Evolutionary conservation across 2,888 invertebrate species (phyloP).

Genomic region (Sphinx pinastri): DNA sequence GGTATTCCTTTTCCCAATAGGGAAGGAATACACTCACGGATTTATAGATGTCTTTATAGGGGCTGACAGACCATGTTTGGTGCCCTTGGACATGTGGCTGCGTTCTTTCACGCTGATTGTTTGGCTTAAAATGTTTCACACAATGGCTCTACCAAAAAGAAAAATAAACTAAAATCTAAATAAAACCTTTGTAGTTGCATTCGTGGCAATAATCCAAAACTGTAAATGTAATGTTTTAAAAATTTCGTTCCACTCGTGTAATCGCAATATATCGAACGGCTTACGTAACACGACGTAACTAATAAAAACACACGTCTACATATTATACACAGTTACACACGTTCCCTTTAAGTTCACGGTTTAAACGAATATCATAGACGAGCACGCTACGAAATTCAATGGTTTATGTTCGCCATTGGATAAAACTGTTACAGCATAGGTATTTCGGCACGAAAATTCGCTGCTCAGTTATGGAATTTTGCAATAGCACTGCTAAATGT

Average conservation of each 20-base stretch:
- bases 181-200: background rate
- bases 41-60: conserved; percentile 12
- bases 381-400: conserved; percentile 8
- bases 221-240: conserved; percentile 2
- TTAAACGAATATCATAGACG: background rate
- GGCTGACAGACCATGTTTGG: conserved; percentile 1
- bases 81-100: conserved; percentile 11
- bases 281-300: conserved; percentile 6
- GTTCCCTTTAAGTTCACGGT: conserved; percentile 11
- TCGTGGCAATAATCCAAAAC: conserved; percentile 6
- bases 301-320: background rate
- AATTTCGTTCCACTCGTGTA: background rate
- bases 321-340: background rate
- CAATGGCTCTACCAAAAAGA: background rate
- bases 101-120: conserved; percentile 21
- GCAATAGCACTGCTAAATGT: conserved; percentile 1
- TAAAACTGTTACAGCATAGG: background rate
- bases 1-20: conserved; percentile 41
- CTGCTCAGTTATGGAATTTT: background rate
- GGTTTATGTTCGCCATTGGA: conserved; percentile 5
- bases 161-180: conserved; percentile 8
- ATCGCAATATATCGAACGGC: conserved; percentile 14
- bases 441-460: background rate
- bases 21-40: conserved; percentile 1
- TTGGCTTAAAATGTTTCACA: conserved; percentile 14